Percentiles rank a stretch among this genome's conserved stretches.
Evolutionary conservation across 2,113 vertebrate species (phyloP).

Genomic region (Malurus melanocephalus): DNA sequence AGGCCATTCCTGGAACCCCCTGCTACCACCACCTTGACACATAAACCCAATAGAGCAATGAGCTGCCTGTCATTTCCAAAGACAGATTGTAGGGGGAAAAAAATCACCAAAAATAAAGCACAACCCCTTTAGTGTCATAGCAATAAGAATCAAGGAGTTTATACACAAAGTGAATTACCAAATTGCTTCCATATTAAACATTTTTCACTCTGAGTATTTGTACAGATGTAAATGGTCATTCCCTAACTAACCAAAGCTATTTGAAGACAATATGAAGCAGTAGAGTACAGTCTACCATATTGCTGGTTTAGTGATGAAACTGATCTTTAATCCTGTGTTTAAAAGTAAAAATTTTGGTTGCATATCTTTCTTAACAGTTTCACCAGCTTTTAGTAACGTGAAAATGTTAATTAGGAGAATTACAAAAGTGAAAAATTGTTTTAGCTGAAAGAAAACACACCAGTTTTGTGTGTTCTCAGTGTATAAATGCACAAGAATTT

Average conservation of each 20-base stretch:
- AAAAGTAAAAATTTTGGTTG: not conserved
- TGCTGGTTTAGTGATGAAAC: not conserved
- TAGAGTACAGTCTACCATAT: not conserved
- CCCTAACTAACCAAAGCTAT: not conserved
- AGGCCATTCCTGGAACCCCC: not conserved
- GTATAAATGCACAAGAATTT: not conserved
- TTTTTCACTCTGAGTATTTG: not conserved
- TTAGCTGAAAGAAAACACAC: not conserved
- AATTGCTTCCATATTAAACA: not conserved
- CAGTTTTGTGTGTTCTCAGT: not conserved
- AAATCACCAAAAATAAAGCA: fast-evolving
- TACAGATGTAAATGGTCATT: not conserved
- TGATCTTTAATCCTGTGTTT: not conserved
- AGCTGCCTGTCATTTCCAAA: not conserved
- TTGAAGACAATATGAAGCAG: not conserved
- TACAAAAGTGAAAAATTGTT: not conserved
- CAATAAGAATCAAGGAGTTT: not conserved
- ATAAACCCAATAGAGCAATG: fast-evolving
- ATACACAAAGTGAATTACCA: not conserved
- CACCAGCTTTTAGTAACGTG: not conserved
- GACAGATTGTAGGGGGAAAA: fast-evolving
- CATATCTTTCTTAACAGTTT: not conserved
- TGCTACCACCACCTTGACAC: not conserved
- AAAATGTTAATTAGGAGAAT: not conserved
- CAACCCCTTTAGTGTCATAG: not conserved